A percentile compares a stretch with the other conserved stretches of the same genome.
These are phyloP conservation scores for Nasua narica DNA, from an alignment of 2,797 vertebrate genomes.

Conservation along the genomic window DNA sequence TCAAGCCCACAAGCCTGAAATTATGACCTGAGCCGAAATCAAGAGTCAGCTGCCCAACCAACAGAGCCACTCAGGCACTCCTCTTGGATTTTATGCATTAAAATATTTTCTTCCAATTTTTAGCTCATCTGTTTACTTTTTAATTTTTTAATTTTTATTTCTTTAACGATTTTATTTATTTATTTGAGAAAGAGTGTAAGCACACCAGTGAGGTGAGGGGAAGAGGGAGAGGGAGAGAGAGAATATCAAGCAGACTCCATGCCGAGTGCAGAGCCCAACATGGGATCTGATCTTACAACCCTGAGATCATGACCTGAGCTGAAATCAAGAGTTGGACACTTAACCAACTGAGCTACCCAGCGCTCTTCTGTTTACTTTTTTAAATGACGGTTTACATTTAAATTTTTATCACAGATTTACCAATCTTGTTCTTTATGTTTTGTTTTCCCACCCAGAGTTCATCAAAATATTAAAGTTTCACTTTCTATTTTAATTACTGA, in stretches of 20 bases:
- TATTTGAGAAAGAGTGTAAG: no score
- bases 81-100: neutral
- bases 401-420: neutral
- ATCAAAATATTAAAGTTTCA: neutral
- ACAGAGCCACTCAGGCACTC: neutral
- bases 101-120: neutral
- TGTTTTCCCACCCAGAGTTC: neutral
- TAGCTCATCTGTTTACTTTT: neutral
- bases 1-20: neutral
- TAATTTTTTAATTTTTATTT: no score
- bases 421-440: neutral
- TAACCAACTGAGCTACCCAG: no score
- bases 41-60: neutral
- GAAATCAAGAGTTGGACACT: no score
- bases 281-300: no score
- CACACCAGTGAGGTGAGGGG: no score
- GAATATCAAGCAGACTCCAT: no score
- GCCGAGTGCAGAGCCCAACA: no score
- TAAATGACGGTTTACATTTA: neutral
- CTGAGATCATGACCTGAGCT: no score
- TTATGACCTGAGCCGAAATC: neutral
- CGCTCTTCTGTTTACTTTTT: neutral
- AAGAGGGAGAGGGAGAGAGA: no score
- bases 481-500: neutral
- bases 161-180: no score